A percentile compares a stretch with the other conserved stretches of the same genome.
These are phyloP conservation scores for Protomyctophum bolini DNA, from an alignment of 2,113 vertebrate genomes.

Conservation along the genomic window DNA sequence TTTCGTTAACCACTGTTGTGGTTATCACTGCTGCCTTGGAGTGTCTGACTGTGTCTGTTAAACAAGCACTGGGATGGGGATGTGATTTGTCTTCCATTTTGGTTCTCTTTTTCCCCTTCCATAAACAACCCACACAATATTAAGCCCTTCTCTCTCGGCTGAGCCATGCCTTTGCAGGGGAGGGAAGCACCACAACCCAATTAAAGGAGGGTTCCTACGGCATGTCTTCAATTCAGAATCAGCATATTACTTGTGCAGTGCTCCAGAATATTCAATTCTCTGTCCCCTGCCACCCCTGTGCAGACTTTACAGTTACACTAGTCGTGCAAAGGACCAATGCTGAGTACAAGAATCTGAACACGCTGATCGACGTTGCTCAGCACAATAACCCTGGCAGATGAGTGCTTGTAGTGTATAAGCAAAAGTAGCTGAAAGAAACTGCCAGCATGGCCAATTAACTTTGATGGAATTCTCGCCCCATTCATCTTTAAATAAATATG, in stretches of 20 bases:
- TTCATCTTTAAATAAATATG: too few species aligned
- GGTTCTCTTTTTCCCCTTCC: slow-evolving; percentile 51
- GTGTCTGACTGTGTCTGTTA: slow-evolving; percentile 29
- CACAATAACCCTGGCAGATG: too few species aligned
- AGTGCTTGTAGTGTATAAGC: too few species aligned
- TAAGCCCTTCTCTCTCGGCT: slow-evolving; percentile 56
- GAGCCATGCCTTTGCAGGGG: slow-evolving; percentile 47
- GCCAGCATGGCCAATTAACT: too few species aligned
- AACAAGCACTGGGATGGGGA: slow-evolving; percentile 29
- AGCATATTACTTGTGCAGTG: slow-evolving; percentile 48
- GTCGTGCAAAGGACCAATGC: not conserved
- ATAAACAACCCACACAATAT: slow-evolving; percentile 70
- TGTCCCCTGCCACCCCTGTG: not conserved
- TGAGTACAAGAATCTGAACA: too few species aligned
- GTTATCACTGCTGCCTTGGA: slow-evolving; percentile 32
- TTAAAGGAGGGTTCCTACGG: slow-evolving; percentile 50
- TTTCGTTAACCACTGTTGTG: slow-evolving; percentile 28
- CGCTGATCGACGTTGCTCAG: too few species aligned
- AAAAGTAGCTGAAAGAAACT: too few species aligned
- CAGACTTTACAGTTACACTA: slow-evolving; percentile 1
- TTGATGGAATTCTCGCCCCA: too few species aligned
- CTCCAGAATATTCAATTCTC: slow-evolving; percentile 41
- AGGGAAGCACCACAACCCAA: slow-evolving; percentile 54
- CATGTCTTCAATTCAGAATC: slow-evolving; percentile 51
- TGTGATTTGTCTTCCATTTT: slow-evolving; percentile 46